phyloP scores from a whole-genome alignment of 2,797 vertebrate species.

The Sebastes flavidus region DNA sequence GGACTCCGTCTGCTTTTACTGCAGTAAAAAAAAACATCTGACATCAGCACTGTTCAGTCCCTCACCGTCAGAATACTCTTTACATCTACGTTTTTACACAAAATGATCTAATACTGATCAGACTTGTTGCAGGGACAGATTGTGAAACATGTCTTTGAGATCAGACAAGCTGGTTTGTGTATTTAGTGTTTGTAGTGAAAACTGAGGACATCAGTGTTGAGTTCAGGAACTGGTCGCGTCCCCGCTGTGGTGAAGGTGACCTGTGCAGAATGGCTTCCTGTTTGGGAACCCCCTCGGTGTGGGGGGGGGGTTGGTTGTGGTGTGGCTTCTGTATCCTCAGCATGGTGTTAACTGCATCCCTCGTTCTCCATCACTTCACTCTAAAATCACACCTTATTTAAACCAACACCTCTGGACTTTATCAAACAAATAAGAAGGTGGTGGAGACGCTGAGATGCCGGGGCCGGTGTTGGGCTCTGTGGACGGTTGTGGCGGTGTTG shows the following conservation, averaged over 20 bases:
- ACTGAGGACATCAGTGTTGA: neutral
- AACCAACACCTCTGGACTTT: neutral
- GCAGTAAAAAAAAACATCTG: neutral
- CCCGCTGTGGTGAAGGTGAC: conserved; percentile 2
- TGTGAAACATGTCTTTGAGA: neutral
- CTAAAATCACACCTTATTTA: neutral
- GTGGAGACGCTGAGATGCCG: conserved; percentile 21
- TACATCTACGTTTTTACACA: too few relatives aligned
- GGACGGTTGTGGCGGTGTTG: conserved; percentile 1
- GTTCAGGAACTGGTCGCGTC: neutral
- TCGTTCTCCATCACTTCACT: conserved; percentile 10
- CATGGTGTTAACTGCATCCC: conserved; percentile 23
- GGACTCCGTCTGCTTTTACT: neutral
- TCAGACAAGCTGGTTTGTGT: neutral
- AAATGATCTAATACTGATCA: neutral
- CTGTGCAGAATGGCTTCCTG: conserved; percentile 38
- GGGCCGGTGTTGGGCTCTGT: neutral
- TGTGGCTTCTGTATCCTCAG: conserved; percentile 18
- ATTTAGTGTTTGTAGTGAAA: neutral
- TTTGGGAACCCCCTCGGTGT: neutral
- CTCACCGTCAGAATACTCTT: neutral
- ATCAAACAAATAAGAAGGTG: neutral
- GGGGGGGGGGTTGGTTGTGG: conserved; percentile 7
- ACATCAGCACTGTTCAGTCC: neutral
- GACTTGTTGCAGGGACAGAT: neutral